A percentile compares a stretch with the other conserved stretches of the same genome.
These are phyloP conservation scores for Calephelis perditalis DNA, from an alignment of 2,888 invertebrate species.

Conservation along the genomic window DNA sequence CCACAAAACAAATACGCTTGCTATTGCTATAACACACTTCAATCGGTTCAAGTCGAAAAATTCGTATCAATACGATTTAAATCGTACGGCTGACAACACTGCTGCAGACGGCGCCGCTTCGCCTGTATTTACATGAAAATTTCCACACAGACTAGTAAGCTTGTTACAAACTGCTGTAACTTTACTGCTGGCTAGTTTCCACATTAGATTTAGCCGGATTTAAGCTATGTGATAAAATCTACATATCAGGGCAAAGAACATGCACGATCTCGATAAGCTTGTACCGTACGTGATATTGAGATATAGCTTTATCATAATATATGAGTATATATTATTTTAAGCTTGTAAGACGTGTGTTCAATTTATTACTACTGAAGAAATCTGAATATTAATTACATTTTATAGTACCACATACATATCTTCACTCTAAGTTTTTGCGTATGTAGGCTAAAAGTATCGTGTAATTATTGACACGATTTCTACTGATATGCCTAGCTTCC, in stretches of 20 bases:
- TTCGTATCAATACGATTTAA: too few species aligned
- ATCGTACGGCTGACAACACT: conserved; percentile 15
- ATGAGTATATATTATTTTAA: not conserved
- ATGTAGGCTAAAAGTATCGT: too few species aligned
- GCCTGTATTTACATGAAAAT: conserved; percentile 22
- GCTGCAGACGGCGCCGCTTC: conserved; percentile 31
- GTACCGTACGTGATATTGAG: not conserved
- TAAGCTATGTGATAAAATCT: conserved; percentile 22
- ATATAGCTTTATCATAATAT: conserved; percentile 1
- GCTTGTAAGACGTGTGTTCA: not conserved
- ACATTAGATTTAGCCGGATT: conserved; percentile 25
- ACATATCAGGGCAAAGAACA: conserved; percentile 12
- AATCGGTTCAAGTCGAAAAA: too few species aligned
- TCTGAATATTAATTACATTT: too few species aligned
- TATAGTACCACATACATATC: too few species aligned
- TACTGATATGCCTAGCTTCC: too few species aligned
- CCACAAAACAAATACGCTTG: too few species aligned
- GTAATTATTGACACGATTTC: too few species aligned
- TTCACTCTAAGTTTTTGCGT: too few species aligned
- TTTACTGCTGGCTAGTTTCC: conserved; percentile 30
- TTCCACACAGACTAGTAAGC: conserved; percentile 22
- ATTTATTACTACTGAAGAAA: too few species aligned
- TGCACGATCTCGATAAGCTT: conserved; percentile 7
- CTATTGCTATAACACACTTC: too few species aligned
- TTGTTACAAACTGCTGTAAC: conserved; percentile 30